These are phyloP conservation scores for Tetanocera ferruginea DNA, from an alignment of 2,888 invertebrate genomes.

Conservation along the genomic window DNA sequence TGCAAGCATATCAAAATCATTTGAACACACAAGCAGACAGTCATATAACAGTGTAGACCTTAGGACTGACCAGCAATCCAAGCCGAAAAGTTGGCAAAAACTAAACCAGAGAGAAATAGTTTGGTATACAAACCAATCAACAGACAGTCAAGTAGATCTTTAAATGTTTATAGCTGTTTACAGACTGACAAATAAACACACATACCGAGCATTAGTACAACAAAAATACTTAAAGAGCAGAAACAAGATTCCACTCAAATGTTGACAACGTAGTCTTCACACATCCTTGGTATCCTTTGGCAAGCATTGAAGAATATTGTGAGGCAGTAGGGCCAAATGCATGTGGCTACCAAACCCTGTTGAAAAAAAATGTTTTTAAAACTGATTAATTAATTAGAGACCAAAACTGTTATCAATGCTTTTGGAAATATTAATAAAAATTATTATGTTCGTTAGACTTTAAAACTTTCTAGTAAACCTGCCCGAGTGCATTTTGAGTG, in stretches of 20 bases:
- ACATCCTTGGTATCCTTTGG: not conserved
- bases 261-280: not conserved
- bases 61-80: not conserved
- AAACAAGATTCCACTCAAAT: not conserved
- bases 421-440: too few relatives aligned
- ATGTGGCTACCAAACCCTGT: too few relatives aligned
- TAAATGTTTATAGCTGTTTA: not conserved
- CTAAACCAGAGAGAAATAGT: not conserved
- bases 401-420: too few relatives aligned
- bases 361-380: too few relatives aligned
- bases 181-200: not conserved
- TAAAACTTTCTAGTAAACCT: too few relatives aligned
- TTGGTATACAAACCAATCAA: not conserved
- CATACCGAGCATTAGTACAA: not conserved
- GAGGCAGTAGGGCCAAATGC: not conserved
- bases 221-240: not conserved
- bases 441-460: too few relatives aligned
- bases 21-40: not conserved
- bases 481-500: too few relatives aligned
- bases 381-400: too few relatives aligned
- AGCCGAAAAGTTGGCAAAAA: not conserved
- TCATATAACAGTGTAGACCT: not conserved
- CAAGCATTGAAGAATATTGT: not conserved
- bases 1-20: constrained; percentile 11
- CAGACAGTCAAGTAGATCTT: not conserved